Percentiles rank a stretch among this genome's conserved stretches.
Conservation (phyloP, 2,797 vertebrate genomes). For the Sebastes matsubarae region DNA sequence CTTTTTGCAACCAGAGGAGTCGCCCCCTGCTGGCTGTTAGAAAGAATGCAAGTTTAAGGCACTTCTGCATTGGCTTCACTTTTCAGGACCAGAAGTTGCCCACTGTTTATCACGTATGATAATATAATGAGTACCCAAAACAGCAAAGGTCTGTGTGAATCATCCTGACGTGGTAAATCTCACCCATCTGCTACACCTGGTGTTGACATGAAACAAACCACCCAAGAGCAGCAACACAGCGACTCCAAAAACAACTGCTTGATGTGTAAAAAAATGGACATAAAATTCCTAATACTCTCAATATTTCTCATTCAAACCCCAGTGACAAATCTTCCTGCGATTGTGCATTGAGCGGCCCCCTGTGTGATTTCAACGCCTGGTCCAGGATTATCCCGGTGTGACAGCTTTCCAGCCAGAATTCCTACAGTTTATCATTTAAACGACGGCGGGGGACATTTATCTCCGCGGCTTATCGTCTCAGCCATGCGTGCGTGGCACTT, state of each 20-base stretch:
- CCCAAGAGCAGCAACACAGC: neutral
- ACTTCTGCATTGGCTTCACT: no score
- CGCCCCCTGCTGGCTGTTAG: no score
- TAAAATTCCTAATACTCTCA: constrained; percentile 61
- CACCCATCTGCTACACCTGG: neutral
- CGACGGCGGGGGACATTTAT: constrained; percentile 74
- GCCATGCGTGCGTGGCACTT: constrained; percentile 60
- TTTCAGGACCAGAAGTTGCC: no score
- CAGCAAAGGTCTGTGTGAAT: constrained; percentile 3
- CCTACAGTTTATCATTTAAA: constrained; percentile 78
- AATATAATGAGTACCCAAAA: neutral
- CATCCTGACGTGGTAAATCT: neutral
- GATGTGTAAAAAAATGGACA: constrained; percentile 49
- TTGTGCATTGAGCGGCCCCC: constrained; percentile 48
- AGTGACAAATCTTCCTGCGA: constrained; percentile 59
- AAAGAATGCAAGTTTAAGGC: no score
- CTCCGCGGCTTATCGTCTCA: constrained; percentile 69
- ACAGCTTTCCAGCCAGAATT: constrained; percentile 70
- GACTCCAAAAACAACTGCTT: constrained; percentile 49
- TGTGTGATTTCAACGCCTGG: constrained; percentile 49
- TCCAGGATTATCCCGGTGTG: constrained; percentile 72
- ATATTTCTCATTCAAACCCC: constrained; percentile 59
- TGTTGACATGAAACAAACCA: constrained; percentile 15
- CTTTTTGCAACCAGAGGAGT: no score
- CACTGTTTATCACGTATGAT: neutral